These are phyloP conservation scores for Drosophila bifasciata DNA, from an alignment of 1,140 invertebrate species.

Conservation along the genomic window DNA sequence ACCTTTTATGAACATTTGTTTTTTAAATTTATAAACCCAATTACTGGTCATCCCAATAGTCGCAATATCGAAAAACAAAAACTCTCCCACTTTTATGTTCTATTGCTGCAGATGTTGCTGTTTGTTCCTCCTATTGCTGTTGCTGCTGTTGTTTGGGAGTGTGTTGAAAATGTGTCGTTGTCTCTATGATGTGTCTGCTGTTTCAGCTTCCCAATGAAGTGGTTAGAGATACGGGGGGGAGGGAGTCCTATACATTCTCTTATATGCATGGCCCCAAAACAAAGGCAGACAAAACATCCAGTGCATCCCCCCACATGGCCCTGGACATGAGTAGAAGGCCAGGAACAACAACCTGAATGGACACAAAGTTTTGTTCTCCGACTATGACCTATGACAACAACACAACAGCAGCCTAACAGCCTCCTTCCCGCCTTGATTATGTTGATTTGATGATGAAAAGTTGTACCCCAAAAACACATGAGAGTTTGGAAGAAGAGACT, in stretches of 20 bases:
- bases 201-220: background rate
- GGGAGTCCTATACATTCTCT: background rate
- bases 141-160: slow-evolving; percentile 34
- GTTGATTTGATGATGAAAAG: slow-evolving; percentile 45
- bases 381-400: slow-evolving; percentile 11
- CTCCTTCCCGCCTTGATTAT: slow-evolving; percentile 28
- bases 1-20: no score
- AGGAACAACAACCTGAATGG: slow-evolving; percentile 13
- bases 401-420: background rate
- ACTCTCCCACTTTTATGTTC: no score
- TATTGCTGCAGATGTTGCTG: slow-evolving; percentile 14
- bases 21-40: no score
- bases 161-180: slow-evolving; percentile 53
- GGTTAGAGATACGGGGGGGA: background rate
- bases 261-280: slow-evolving; percentile 22
- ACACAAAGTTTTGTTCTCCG: slow-evolving; percentile 1
- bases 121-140: slow-evolving; percentile 1
- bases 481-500: background rate
- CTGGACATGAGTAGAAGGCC: slow-evolving; percentile 1
- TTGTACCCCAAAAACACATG: slow-evolving; percentile 7
- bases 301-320: background rate
- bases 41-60: no score
- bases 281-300: slow-evolving; percentile 13
- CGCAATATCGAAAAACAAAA: no score
- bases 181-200: slow-evolving; percentile 44